Evolutionary conservation across 2,113 vertebrate genomes (phyloP).

Genomic region (Hippopotamus amphibius): DNA sequence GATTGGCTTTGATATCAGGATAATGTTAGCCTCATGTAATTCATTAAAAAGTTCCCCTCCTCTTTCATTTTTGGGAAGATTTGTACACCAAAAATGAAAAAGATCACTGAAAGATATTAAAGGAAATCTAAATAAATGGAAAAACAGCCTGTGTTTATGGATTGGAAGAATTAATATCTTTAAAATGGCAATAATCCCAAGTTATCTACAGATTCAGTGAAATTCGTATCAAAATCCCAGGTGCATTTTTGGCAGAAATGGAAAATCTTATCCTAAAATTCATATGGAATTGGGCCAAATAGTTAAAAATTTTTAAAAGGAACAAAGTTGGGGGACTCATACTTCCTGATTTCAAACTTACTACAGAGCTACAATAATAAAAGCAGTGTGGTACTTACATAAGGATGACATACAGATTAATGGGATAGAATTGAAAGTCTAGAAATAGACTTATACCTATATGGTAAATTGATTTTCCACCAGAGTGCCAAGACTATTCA

Average conservation of each 20-base stretch:
- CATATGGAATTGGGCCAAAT: neutral
- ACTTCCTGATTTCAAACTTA: neutral
- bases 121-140: neutral
- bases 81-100: neutral
- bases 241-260: neutral
- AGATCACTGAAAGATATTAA: neutral
- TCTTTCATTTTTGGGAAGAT: neutral
- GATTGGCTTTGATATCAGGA: neutral
- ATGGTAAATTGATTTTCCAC: neutral
- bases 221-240: neutral
- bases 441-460: neutral
- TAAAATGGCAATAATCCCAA: neutral
- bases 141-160: neutral
- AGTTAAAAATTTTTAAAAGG: neutral
- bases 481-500: neutral
- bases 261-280: neutral
- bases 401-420: neutral
- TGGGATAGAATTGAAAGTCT: neutral
- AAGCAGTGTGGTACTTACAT: neutral
- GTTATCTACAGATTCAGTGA: neutral
- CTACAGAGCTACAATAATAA: neutral
- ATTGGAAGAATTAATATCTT: neutral
- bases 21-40: neutral
- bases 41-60: neutral
- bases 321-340: neutral